Evolutionary conservation across 2,888 invertebrate genomes (phyloP), one percentile per base, ranked within the genome.

Genomic region (Agrotis exclamationis): DNA sequence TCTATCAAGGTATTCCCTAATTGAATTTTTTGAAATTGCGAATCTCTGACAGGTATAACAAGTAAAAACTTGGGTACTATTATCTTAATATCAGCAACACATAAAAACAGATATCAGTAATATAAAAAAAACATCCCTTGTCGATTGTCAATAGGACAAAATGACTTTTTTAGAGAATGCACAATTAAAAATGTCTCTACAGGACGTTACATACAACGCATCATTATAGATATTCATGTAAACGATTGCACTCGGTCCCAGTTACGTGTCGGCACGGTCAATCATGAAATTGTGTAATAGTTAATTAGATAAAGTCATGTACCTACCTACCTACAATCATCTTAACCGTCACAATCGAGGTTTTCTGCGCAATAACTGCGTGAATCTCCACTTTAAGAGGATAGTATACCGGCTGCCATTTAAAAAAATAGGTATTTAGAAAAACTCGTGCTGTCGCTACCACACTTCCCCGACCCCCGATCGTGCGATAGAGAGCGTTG

Each of bases 241-340:
- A 87, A 85, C 80, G 65, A 84, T 77, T 64, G 39, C 58, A 74
- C 63, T 84, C 65, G 85, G 87, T 86, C 80, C 87, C 84, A 85
- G 85, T 86, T 76, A 88, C 87, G 74, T n/a, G 78, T 71, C 64
- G 84, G 85, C 85, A 87, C 87, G 74, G 67, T 68, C 74, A 76
- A 66, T 70, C 72, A 72, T 24, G 51, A 73, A 70, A 73, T 60
- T 73, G 51, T 74, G 76, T 76, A 79, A 86, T 80, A 70, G 24
- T 54, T 70, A 70, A 75, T 57, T 72, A 78, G 63, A 72, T 66
- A 75, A 50, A 70, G 28, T 47, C 22, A 48, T 59, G 20, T 62
- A 62, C n/a, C 63, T 47, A 71, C 59, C 18, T 62, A 62, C n/a
- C 63, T 47, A 71, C 59, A 62, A 22, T 70, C 70, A 65, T 76